A percentile compares a stretch with the other conserved stretches of the same genome.
These are phyloP conservation scores for Camponotus pennsylvanicus DNA, from an alignment of 1,140 invertebrate species.

Conservation along the genomic window DNA sequence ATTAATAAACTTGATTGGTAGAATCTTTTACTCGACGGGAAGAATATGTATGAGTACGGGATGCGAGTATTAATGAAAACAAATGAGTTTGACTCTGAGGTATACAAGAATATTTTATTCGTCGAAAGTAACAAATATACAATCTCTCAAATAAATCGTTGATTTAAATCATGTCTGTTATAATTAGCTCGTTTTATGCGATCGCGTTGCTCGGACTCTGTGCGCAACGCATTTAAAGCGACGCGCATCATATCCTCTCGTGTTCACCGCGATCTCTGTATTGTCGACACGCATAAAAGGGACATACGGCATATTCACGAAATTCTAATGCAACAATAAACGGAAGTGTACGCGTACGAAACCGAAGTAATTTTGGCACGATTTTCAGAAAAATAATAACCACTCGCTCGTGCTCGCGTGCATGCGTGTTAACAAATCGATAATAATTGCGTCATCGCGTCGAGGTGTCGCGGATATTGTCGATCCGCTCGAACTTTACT, in stretches of 20 bases:
- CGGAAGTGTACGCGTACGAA: slow-evolving; percentile 68
- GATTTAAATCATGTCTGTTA: slow-evolving; percentile 67
- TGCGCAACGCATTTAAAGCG: neutral
- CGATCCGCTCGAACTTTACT: slow-evolving; percentile 61
- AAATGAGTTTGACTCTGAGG: slow-evolving; percentile 75
- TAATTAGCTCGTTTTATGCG: slow-evolving; percentile 57
- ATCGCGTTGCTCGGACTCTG: slow-evolving; percentile 14
- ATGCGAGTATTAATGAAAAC: slow-evolving; percentile 17
- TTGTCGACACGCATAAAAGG: slow-evolving; percentile 70
- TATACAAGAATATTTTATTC: slow-evolving; percentile 87
- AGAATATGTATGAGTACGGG: too few relatives aligned
- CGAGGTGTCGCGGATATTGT: slow-evolving; percentile 39
- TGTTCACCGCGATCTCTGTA: slow-evolving; percentile 61
- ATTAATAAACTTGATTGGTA: slow-evolving; percentile 24
- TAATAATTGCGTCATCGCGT: slow-evolving; percentile 65
- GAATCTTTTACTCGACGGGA: neutral
- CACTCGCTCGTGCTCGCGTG: slow-evolving; percentile 74
- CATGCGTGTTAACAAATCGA: slow-evolving; percentile 80
- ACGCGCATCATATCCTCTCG: neutral
- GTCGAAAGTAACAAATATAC: slow-evolving; percentile 87
- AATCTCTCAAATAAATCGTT: slow-evolving; percentile 83
- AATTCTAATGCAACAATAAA: slow-evolving; percentile 71
- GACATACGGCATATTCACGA: slow-evolving; percentile 49
- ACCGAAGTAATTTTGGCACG: slow-evolving; percentile 84
- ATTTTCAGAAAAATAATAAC: slow-evolving; percentile 78